A percentile compares a stretch with the other conserved stretches of the same genome.
Evolutionary conservation across 2,888 invertebrate genomes (phyloP).

Genomic region (Coecobrya sp.): DNA sequence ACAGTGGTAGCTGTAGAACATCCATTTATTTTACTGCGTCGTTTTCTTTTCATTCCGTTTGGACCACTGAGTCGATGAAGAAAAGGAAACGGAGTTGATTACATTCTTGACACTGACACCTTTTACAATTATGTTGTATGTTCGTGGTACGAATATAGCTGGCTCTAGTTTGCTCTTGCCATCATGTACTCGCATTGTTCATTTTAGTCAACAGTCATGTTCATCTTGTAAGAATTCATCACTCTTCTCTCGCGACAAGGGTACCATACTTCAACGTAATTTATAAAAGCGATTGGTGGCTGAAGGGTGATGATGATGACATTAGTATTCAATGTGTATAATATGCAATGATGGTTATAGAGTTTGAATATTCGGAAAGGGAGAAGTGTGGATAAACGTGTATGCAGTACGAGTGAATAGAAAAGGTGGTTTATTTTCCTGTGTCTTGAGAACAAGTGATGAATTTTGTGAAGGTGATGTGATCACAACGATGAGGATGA

Average conservation of each 20-base stretch:
- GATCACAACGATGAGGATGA: not conserved
- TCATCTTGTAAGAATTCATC: constrained; percentile 18
- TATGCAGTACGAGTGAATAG: not conserved
- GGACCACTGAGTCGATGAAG: constrained; percentile 49
- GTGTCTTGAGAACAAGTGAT: constrained; percentile 43
- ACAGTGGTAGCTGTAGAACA: not conserved
- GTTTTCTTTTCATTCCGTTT: not conserved
- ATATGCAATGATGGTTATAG: not conserved
- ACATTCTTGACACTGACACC: constrained; percentile 79
- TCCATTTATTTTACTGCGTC: constrained; percentile 28
- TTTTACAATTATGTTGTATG: constrained; percentile 67
- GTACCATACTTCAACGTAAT: not conserved
- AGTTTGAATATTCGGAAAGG: not conserved
- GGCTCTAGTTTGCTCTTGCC: no score
- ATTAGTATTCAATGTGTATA: constrained; percentile 67
- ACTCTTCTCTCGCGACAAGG: not conserved
- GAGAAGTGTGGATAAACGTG: not conserved
- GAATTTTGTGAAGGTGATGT: constrained; percentile 54
- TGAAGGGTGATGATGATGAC: constrained; percentile 19
- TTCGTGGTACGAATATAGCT: not conserved
- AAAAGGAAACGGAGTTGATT: constrained; percentile 77
- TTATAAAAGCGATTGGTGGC: not conserved
- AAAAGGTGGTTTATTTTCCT: constrained; percentile 2
- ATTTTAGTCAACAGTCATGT: constrained; percentile 32
- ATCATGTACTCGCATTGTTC: constrained; percentile 5